Conservation (phyloP, 2,113 vertebrate genomes). For the Crypturellus undulatus region DNA sequence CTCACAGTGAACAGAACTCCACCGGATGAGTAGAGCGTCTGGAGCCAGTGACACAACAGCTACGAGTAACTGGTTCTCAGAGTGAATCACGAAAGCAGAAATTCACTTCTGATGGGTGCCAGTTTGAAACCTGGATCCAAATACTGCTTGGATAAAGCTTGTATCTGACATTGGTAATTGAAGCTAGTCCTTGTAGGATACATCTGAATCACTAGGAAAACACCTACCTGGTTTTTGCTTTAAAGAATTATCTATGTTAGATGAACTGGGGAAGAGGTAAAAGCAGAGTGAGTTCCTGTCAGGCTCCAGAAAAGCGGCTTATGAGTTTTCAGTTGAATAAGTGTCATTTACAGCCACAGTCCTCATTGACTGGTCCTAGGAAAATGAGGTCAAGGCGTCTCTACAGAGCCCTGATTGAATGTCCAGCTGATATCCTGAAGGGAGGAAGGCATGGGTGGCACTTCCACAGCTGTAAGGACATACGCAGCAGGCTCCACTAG, state of each 20-base stretch:
- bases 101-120: not conserved
- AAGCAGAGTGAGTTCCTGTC: not conserved
- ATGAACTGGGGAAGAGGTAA: not conserved
- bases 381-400: not conserved
- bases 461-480: not conserved
- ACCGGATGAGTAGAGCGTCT: not conserved
- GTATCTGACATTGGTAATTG: not conserved
- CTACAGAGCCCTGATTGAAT: not conserved
- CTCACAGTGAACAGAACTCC: not conserved
- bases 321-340: not conserved
- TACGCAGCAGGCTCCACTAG: not conserved
- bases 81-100: not conserved
- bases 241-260: not conserved
- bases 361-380: not conserved
- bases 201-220: not conserved
- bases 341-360: not conserved
- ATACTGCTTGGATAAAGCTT: not conserved
- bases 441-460: not conserved
- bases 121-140: not conserved
- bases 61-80: not conserved
- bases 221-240: not conserved
- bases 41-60: not conserved
- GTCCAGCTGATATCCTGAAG: not conserved
- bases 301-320: not conserved
- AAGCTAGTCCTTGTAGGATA: not conserved